Percentiles rank a stretch among this genome's conserved stretches.
Evolutionary conservation across 2,113 vertebrate species (phyloP).

Genomic region (Muntiacus reevesi): DNA sequence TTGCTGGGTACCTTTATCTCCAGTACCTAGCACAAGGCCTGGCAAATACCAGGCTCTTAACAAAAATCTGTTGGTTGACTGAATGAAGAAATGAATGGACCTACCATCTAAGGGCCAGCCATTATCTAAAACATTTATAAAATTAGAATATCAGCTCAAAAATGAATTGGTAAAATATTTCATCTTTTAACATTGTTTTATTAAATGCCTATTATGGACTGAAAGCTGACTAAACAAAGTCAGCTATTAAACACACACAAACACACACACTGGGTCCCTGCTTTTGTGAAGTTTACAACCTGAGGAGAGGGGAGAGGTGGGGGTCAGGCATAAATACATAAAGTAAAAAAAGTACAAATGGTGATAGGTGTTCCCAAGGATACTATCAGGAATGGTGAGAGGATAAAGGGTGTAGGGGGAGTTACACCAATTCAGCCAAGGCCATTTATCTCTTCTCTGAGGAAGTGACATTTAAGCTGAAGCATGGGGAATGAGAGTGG

Average conservation of each 20-base stretch:
- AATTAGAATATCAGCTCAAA: neutral
- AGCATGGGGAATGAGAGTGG: neutral
- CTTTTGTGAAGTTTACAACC: neutral
- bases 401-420: neutral
- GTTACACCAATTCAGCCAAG: neutral
- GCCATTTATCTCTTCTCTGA: neutral
- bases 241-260: neutral
- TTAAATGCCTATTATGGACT: neutral
- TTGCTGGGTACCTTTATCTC: neutral
- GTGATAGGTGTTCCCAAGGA: neutral
- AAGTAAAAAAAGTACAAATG: neutral
- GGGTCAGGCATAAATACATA: neutral
- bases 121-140: neutral
- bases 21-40: neutral
- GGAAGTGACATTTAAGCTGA: neutral
- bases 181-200: neutral
- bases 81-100: neutral
- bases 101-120: neutral
- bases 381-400: neutral
- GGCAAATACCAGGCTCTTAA: neutral
- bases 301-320: neutral
- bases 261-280: neutral
- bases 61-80: neutral
- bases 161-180: neutral
- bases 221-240: neutral